Conservation (phyloP, 1,140 invertebrate species). For the Oryctes rhinoceros region DNA sequence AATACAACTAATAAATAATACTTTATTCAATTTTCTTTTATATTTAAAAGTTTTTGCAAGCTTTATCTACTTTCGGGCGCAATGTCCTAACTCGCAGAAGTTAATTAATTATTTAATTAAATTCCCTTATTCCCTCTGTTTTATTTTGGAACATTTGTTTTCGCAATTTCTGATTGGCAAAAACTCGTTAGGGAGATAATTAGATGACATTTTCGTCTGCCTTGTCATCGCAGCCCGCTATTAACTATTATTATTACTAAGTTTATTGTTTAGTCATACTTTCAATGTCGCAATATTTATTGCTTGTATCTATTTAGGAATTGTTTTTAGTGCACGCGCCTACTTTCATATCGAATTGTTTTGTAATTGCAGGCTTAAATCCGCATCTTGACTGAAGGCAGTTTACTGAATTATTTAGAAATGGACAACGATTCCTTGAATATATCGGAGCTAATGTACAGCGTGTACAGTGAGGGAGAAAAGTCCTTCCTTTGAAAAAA, state of each 20-base stretch:
- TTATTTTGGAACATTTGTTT: background rate
- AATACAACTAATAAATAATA: no score
- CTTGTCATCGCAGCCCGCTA: background rate
- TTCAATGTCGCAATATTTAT: slow-evolving; percentile 32
- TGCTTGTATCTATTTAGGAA: background rate
- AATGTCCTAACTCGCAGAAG: background rate
- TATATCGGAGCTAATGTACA: no score
- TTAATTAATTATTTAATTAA: background rate
- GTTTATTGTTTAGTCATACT: slow-evolving; percentile 21
- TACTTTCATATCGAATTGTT: slow-evolving; percentile 7
- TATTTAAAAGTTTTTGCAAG: background rate
- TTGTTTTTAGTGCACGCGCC: background rate
- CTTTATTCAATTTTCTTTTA: background rate
- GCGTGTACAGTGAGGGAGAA: no score
- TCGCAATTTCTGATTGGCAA: background rate
- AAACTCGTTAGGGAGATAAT: background rate
- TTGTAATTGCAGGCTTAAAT: background rate
- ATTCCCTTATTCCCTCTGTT: background rate
- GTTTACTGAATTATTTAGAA: no score
- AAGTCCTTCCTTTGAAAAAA: no score
- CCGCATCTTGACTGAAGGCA: no score
- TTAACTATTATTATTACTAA: background rate
- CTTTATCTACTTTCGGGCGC: background rate
- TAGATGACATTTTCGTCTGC: background rate
- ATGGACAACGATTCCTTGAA: no score